Evolutionary conservation across 2,797 vertebrate genomes (phyloP), one percentile per base, ranked within the genome.

Genomic region (Urocyon cinereoargenteus): DNA sequence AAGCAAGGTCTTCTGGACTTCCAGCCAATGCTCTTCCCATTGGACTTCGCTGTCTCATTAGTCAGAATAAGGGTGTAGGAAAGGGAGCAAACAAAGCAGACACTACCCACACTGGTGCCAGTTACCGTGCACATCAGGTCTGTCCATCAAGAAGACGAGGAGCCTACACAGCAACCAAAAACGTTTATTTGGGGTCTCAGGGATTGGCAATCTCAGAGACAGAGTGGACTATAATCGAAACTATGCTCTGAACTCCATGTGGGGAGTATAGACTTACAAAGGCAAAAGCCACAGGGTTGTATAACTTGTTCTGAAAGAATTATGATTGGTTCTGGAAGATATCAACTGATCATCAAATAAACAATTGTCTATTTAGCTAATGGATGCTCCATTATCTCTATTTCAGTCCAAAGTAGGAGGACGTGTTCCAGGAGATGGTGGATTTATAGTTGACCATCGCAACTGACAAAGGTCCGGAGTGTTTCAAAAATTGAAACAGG

Each of bases 21-120:
- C 40, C 40, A 45, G 40, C 40, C 40, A 45, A 45, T 8, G 40
- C 6, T 45, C 40, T 45, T 45, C 40, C 40, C 40, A 45, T 45
- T 3, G 40, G 40, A 45, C 40, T 45, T 45, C 40, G 7, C 40
- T 45, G 1, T 45, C 40, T 45, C 40, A 45, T 45, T 45, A 5
- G 53, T 31, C 28, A 82, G 31, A 96, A 45, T 13, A 53, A 77
- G 62, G 70, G n/a, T 2, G 1, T 53, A 62, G 45, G 64, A 70
- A 70, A 77, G 34, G 45, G 8, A 70, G 19, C 3, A 15, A 49
- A 75, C 15, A 26, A 64, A 78, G n/a, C 40, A 40, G 57, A 26
- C 1, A 0, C 45, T 34, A 26, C 28, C 34, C 5, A 45, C 6
- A 2, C 19, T 3, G 0, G 22, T 22, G 16, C 12, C 9, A 64